These are phyloP conservation scores for Leptinotarsa tumamoca DNA, from an alignment of 2,888 invertebrate genomes.

Conservation along the genomic window DNA sequence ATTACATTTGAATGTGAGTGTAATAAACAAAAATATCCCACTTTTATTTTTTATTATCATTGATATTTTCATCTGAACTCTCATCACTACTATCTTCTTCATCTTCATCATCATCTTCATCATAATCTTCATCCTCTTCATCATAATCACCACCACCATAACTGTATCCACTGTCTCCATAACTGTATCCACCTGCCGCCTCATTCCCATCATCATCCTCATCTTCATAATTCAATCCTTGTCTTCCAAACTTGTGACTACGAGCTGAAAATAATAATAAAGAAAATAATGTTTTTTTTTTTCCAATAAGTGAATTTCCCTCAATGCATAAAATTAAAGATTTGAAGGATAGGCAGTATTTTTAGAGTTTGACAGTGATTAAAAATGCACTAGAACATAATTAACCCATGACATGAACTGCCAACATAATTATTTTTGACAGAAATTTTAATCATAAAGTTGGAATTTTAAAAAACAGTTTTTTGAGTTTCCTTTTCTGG, in stretches of 20 bases:
- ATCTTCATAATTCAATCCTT: slow-evolving; percentile 75
- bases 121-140: slow-evolving; percentile 67
- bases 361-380: no score
- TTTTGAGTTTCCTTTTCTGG: no score
- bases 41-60: slow-evolving; percentile 23
- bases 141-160: slow-evolving; percentile 62
- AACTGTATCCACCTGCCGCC: slow-evolving; percentile 61
- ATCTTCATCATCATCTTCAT: slow-evolving; percentile 58
- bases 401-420: no score
- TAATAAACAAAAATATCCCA: neutral
- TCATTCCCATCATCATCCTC: slow-evolving; percentile 67
- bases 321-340: no score
- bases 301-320: no score
- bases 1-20: neutral
- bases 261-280: slow-evolving; percentile 71
- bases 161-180: slow-evolving; percentile 64
- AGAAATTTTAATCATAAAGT: no score
- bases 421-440: no score
- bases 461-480: no score
- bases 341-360: no score
- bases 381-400: no score
- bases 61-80: slow-evolving; percentile 56
- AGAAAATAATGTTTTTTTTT: neutral
- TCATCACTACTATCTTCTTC: slow-evolving; percentile 51
- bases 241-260: slow-evolving; percentile 89